A percentile compares a stretch with the other conserved stretches of the same genome.
These are phyloP conservation scores for Clavelina lepadiformis DNA, from an alignment of 23 tunicate species.

Conservation along the genomic window DNA sequence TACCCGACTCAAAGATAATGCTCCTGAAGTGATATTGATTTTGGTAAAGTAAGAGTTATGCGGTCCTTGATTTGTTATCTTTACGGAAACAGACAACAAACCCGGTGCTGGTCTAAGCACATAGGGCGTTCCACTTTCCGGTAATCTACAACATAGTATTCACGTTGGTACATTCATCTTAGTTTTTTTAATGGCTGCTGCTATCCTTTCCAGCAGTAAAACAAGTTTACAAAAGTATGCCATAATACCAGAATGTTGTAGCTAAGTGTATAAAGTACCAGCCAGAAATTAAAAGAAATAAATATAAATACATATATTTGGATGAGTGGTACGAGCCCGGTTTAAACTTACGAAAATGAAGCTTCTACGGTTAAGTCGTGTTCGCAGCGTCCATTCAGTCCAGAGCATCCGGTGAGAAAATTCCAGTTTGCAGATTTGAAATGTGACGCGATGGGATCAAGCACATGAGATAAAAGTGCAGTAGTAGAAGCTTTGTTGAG, in stretches of 20 bases:
- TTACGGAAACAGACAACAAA: background rate
- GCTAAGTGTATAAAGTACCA: too few species aligned
- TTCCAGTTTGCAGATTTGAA: background rate
- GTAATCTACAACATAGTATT: background rate
- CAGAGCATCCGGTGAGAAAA: background rate
- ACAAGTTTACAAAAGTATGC: too few species aligned
- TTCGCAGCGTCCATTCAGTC: background rate
- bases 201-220: too few species aligned
- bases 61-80: background rate
- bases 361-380: conserved; percentile 15
- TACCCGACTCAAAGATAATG: background rate
- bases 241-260: too few species aligned
- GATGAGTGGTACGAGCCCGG: too few species aligned
- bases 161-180: background rate
- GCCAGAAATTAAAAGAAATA: too few species aligned
- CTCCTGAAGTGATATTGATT: background rate
- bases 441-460: conserved; percentile 8
- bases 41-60: conserved; percentile 1
- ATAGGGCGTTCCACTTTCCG: background rate
- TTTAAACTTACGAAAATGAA: conserved; percentile 13
- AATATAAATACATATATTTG: too few species aligned
- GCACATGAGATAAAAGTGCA: background rate
- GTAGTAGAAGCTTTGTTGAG: background rate
- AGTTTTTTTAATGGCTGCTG: too few species aligned
- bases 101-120: background rate